A percentile compares a stretch with the other conserved stretches of the same genome.
Conservation (phyloP, 1,140 invertebrate genomes). For the honey bee (Apis mellifera) region Amel_HAv3.1 CM009945.2:6057501-6058000, state of each 20-base stretch:
- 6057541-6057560: slow-evolving; percentile 11
- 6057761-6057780: not conserved
- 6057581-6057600: not conserved
- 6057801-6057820: no score
- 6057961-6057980: slow-evolving; percentile 14
- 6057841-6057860: slow-evolving; percentile 2
- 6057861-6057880: not conserved
- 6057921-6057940: not conserved
- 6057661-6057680: not conserved
- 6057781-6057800: not conserved
- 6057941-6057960: not conserved
- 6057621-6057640: not conserved
- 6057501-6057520: slow-evolving; percentile 21
- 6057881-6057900: slow-evolving; percentile 10
- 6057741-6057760: no score
- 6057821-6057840: not conserved
- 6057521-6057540: not conserved
- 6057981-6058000: slow-evolving; percentile 5
- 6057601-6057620: slow-evolving; percentile 27
- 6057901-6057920: not conserved
- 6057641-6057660: slow-evolving; percentile 9
- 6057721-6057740: not conserved
- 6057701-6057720: not conserved
- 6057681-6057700: not conserved
- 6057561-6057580: slow-evolving; percentile 23